Base-by-base conservation (phyloP, 2,797 vertebrate genomes). In the Sebastes jordani region DNA sequence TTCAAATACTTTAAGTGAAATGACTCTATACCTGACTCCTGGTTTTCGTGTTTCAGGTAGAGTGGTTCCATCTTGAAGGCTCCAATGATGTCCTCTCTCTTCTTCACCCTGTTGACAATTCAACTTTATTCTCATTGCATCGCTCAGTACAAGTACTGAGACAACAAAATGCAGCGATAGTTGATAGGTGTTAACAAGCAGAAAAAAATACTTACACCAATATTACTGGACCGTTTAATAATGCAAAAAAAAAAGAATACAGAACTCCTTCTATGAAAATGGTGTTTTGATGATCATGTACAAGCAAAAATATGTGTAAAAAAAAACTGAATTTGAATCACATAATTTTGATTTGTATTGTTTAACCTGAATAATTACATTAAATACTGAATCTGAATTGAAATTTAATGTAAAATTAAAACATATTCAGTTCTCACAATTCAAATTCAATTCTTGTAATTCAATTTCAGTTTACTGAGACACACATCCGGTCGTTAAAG, bases 21-120 rank as follows among this genome's bases (percentile, higher is more conserved):
- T 59, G 5, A 42, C 22, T 56, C 18, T 52, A 38, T 88, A 99
- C 99, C 99, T 86, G 98, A 99, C 63, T 99, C 97, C 87, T 99
- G 96, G 79, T 99, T 97, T 75, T 96, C 95, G 56, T 99, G 97
- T 89, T 97, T 97, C 75, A 99, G 95, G 84, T 99, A 99, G 55
- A 98, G 84, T 0, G 98, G 97, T n/a, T 99, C 98, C 82, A 99
- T 80, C 82, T 98, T 99, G 92, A 99, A 99, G 78, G 98, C 97
- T 76, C 96, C 95, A 2, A 94, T 97, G 74, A 99, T 87, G 86
- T 98, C 97, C 3, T 90, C 22, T 91, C 97, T 96, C 62, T 93
- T 97, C 90, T 97, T 99, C 88, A 99, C 98, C 98, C 98, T 99
- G 91, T 73, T 82, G 55, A 20, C 18, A 18, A 64, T 38, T 64